Percentiles rank a stretch among this genome's conserved stretches.
Evolutionary conservation across 2,888 invertebrate species (phyloP).

Genomic region (Phengaris alcon): DNA sequence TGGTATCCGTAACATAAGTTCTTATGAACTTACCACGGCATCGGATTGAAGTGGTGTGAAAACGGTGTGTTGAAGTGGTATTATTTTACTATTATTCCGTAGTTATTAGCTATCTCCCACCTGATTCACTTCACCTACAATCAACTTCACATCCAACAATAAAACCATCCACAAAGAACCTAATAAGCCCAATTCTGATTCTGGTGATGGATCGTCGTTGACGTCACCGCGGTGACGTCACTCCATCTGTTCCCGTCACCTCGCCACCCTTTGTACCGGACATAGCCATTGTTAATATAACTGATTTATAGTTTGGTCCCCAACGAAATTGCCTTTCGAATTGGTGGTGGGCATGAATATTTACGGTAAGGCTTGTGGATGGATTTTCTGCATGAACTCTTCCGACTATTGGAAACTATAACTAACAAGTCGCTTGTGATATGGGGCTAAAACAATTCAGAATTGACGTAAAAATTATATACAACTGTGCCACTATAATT

Average conservation of each 20-base stretch:
- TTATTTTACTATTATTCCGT: no score
- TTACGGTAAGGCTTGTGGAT: neutral
- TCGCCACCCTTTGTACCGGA: constrained; percentile 38
- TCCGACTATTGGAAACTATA: neutral
- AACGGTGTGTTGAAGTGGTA: no score
- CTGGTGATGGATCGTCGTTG: constrained; percentile 38
- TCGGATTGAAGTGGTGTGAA: no score
- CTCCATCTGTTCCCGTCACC: constrained; percentile 44
- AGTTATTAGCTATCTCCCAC: no score
- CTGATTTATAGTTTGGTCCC: constrained; percentile 43
- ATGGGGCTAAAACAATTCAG: no score
- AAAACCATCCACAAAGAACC: neutral
- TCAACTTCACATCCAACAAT: neutral
- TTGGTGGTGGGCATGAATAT: constrained; percentile 5
- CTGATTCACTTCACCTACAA: neutral
- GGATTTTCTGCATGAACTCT: neutral
- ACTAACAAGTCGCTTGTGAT: neutral
- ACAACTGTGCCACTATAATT: no score
- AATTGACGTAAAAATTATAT: no score
- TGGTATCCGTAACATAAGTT: no score
- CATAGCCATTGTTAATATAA: constrained; percentile 43
- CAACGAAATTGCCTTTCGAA: constrained; percentile 29
- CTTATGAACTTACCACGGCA: no score
- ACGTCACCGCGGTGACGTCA: constrained; percentile 37
- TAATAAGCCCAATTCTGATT: constrained; percentile 21